Base-by-base conservation (phyloP, 2,888 invertebrate genomes). In the Tipula unca region DNA sequence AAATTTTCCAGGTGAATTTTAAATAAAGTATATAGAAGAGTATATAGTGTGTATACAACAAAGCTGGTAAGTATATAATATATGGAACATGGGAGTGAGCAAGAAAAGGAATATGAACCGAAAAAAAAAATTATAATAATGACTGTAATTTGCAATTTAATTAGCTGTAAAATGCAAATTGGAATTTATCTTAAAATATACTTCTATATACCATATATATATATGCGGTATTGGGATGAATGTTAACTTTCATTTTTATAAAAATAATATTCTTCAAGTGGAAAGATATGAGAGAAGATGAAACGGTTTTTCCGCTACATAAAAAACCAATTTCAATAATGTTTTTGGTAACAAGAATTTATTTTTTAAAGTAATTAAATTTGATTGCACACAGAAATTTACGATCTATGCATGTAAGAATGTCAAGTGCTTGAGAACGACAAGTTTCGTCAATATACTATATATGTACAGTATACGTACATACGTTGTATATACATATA, bases 101-200 rank as follows among this genome's bases (percentile, higher is more conserved):
- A 48, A 48, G 17, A 69, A 10, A 69, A 10, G 20, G 69, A 25
- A 69, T 25, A 39, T 54, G 17, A 54, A 69, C 69, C 17, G 5
- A 48, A 3, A 48, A 48, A 48, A 48, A 48, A 48, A 17, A 17
- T 17, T 17, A 69, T 69, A 69, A 69, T 25, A 69, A 69, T 69
- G 20, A 69, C 69, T 69, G 69, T 69, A 69, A 69, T 69, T 69
- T 69, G 69, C 69, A 69, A 69, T 69, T 69, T 69, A 69, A 69
- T 69, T 69, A 69, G 25, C 69, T 69, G 69, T 69, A 69, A 69
- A 69, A 69, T 69, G 69, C 69, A 69, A 69, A 69, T 69, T 69
- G 25, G 25, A 69, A 69, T 69, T 69, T 69, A 69, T 69, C 69
- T 69, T 25, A 69, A 69, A 69, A 25, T 69, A 69, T 4, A n/a